Conservation (phyloP, 2,797 vertebrate genomes). For the Parauchenoglanis punctatus region DNA sequence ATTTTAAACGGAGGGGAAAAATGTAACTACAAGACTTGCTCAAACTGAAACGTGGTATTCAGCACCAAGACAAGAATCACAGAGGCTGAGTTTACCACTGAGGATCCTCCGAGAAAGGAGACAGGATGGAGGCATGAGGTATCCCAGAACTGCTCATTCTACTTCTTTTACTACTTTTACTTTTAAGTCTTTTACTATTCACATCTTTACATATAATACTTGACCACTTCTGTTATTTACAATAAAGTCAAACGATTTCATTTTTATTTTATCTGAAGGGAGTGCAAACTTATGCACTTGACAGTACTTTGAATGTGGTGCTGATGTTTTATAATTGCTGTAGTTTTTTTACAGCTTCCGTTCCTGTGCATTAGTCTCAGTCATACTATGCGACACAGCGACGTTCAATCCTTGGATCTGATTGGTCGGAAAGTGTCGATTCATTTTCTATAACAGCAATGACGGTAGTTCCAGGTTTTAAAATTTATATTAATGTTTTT, state of each 20-base stretch:
- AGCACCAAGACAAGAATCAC: background rate
- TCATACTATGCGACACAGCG: background rate
- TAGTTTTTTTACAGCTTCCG: background rate
- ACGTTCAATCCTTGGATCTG: background rate
- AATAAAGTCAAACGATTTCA: background rate
- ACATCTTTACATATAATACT: background rate
- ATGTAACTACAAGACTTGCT: background rate
- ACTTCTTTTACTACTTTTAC: no score
- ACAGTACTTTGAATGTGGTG: background rate
- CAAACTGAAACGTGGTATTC: background rate
- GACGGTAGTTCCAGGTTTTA: background rate
- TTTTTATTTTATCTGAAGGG: background rate
- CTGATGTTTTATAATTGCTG: background rate
- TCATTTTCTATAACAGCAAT: background rate
- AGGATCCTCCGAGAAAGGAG: background rate
- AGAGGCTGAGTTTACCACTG: background rate
- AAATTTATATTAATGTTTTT: background rate
- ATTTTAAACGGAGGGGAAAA: background rate
- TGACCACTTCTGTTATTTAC: background rate
- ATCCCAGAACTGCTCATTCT: background rate
- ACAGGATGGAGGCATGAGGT: background rate
- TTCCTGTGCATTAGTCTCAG: background rate
- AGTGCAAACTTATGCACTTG: background rate
- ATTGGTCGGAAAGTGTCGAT: background rate
- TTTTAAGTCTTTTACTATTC: background rate